Conservation (phyloP, 1,140 invertebrate genomes). For the Magallana ariakensis region DNA sequence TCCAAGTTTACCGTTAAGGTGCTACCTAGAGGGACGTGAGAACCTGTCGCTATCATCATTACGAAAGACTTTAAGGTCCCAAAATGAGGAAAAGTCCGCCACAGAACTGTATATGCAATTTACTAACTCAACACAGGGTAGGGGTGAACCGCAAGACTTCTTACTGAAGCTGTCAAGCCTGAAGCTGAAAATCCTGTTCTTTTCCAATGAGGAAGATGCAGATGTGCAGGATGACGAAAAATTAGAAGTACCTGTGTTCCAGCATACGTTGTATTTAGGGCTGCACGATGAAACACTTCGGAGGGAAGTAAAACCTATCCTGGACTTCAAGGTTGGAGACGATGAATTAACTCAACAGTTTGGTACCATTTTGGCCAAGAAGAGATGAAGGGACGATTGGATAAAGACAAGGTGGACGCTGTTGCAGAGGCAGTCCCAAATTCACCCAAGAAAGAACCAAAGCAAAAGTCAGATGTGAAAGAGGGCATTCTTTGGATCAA, state of each 20-base stretch:
- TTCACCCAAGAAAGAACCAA: background rate
- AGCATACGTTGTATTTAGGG: too few relatives aligned
- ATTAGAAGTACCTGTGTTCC: too few relatives aligned
- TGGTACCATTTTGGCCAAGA: background rate
- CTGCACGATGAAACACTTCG: slow-evolving; percentile 25
- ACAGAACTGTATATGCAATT: slow-evolving; percentile 51
- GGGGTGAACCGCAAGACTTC: slow-evolving; percentile 47
- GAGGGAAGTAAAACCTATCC: slow-evolving; percentile 15
- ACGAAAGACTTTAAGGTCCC: slow-evolving; percentile 39
- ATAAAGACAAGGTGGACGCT: background rate
- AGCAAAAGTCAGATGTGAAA: background rate
- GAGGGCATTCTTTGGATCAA: slow-evolving; percentile 21
- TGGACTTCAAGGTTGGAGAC: background rate
- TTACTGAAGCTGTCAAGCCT: background rate
- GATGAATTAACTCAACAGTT: slow-evolving; percentile 12
- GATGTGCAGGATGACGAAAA: too few relatives aligned
- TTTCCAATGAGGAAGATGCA: too few relatives aligned
- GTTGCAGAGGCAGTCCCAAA: background rate
- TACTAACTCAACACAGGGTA: slow-evolving; percentile 20
- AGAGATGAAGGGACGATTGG: background rate
- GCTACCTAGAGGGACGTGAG: slow-evolving; percentile 42
- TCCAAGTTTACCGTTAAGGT: slow-evolving; percentile 3
- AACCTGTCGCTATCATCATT: too few relatives aligned
- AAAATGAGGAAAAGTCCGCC: slow-evolving; percentile 48
- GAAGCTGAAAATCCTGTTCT: too few relatives aligned